Conservation (phyloP, 2,888 invertebrate species). For the Noctuana brunneofusca region DNA sequence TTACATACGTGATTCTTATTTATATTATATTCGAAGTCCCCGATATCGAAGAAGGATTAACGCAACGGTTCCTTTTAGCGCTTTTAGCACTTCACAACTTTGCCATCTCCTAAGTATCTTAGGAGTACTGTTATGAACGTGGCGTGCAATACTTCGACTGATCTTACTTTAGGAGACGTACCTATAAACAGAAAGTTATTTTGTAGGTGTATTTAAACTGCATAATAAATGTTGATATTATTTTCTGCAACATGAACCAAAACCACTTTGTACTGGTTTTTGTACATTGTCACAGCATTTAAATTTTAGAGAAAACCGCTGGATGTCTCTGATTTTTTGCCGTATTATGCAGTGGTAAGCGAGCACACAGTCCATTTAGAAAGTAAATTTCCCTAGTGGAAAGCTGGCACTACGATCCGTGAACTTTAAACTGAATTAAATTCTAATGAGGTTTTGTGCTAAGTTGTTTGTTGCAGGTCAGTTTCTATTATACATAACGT, state of each 20-base stretch:
- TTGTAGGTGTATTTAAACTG: neutral
- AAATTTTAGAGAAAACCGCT: slow-evolving; percentile 9
- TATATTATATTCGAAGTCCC: slow-evolving; percentile 70
- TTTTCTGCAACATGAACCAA: neutral
- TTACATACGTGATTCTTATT: slow-evolving; percentile 83
- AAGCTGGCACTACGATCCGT: slow-evolving; percentile 29
- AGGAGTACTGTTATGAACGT: neutral
- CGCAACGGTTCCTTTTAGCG: slow-evolving; percentile 64
- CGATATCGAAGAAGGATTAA: slow-evolving; percentile 74
- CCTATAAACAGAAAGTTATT: no score
- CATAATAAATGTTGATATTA: neutral
- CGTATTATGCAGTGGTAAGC: slow-evolving; percentile 32
- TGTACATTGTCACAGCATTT: neutral
- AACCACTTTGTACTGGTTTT: neutral
- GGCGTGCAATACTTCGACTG: neutral
- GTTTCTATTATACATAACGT: slow-evolving; percentile 10
- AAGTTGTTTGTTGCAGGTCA: slow-evolving; percentile 31
- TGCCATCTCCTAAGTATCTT: slow-evolving; percentile 47
- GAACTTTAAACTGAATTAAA: slow-evolving; percentile 36
- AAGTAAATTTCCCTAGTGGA: slow-evolving; percentile 35
- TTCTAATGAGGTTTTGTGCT: slow-evolving; percentile 33
- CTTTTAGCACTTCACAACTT: slow-evolving; percentile 61
- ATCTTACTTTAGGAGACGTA: no score
- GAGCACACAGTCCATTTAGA: slow-evolving; percentile 34
- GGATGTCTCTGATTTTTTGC: slow-evolving; percentile 21